Evolutionary conservation across 30 jellyfish, hydroid and myxozoan species (phyloP), one percentile per base, ranked within the genome.

Genomic region (Catostylus mosaicus): DNA sequence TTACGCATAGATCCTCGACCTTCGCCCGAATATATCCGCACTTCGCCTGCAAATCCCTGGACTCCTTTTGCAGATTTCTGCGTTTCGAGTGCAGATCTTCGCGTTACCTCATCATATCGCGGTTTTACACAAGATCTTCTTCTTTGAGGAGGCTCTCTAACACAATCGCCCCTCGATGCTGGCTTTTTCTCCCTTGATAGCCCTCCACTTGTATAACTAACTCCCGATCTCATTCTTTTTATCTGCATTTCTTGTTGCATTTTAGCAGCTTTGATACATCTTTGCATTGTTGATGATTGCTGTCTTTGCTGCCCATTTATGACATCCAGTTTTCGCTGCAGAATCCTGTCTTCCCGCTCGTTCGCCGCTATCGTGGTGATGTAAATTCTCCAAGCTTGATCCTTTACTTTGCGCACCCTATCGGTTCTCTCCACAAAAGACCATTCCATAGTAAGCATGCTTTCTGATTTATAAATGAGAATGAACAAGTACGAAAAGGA

Each of bases 331-430:
- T 79, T 43, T 32, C 67, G 43, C 32, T 29, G 48, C 66, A 79
- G 48, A 0, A 35, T 18, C 22, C 89, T 46, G 38, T 79, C 89
- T 43, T 79, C 89, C 22, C 89, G 65, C 33, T 79, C 89, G 40
- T 79, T 79, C n/a, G 89, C 89, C 0, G 89, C 89, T 7, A 79
- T 79, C 31, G 89, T 54, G 38, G 54, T 79, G 72, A 64, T 40
- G 76, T 79, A 79, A 65, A 79, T 64, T 3, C 80, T 77, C 11
- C 64, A 63, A 0, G 80, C 67, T 6, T 65, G 89, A 3, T 79
- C 82, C 46, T 61, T 69, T 36, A 59, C 71, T 18, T 27, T 59
- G 40, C 38, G 38, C 19, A 59, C 71, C 19, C 38, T 20, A 59
- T 59, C 71, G 19, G n/a, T 27, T 50, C 5, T 50, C 5, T 16